Base-by-base conservation (phyloP, 2,797 vertebrate species). In the Odontamblyopus rebecca region DNA sequence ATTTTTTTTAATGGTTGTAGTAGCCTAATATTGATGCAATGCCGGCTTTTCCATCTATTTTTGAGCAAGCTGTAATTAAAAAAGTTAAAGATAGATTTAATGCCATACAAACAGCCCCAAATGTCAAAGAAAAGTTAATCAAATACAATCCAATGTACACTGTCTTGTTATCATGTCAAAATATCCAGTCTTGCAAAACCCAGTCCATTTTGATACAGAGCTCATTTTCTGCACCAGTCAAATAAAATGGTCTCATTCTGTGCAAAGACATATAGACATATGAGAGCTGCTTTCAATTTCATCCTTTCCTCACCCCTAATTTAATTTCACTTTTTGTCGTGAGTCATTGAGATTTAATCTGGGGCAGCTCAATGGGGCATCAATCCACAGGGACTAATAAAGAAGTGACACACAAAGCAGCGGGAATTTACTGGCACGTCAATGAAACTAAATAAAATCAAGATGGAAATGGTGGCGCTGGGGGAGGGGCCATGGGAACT, bases 371-470 rank as follows among this genome's bases (percentile, higher is more conserved):
- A 66, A 26, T 66, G 44, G 74, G 64, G 54, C 72, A 51, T 12
- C 16, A 51, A 77, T 78, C 74, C 75, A 70, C 11, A 26, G 77
- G 77, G 84, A 82, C 82, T 83, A 67, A 88, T 81, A 79, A 79
- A 82, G 76, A 74, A 67, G 60, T 67, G 75, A 73, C 68, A 72
- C 61, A 80, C 68, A 84, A 85, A 82, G 68, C 61, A 68, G 57
- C 41, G 57, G 69, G 60, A 76, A 80, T 89, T 85, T 83, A 86
- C 73, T 60, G 71, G 67, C 51, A 67, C 2, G 1, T 78, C 81
- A 78, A 67, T 88, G 75, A 75, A 86, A 79, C 27, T 9, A 76
- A 73, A 82, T 85, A 76, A 82, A 66, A 89, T 82, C 74, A 77
- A 62, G 72, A 57, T 38, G 60, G 77, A 73, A 41, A 75, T 61